These are phyloP conservation scores for Drosophila pandora DNA, from an alignment of 1,140 invertebrate genomes.

Conservation along the genomic window DNA sequence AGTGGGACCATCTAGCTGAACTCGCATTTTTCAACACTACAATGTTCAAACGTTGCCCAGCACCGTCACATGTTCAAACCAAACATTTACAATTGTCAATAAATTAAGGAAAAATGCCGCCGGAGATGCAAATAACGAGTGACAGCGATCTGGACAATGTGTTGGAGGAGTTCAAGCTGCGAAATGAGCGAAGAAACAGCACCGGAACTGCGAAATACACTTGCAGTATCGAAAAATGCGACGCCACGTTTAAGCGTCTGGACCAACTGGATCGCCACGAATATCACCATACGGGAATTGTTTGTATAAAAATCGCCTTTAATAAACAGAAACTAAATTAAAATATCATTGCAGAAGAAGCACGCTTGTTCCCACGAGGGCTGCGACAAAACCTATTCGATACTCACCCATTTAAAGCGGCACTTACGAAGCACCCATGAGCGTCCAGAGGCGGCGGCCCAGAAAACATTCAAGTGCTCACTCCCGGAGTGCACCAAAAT, in stretches of 20 bases:
- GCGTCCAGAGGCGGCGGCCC: slow-evolving; percentile 18
- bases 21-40: neutral
- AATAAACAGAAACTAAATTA: neutral
- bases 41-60: neutral
- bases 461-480: slow-evolving; percentile 64
- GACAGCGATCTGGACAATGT: slow-evolving; percentile 76
- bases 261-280: slow-evolving; percentile 81
- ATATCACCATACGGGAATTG: slow-evolving; percentile 75
- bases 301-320: slow-evolving; percentile 33
- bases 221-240: slow-evolving; percentile 61
- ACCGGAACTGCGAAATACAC: slow-evolving; percentile 58
- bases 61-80: neutral
- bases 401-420: slow-evolving; percentile 71
- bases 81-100: neutral
- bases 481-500: slow-evolving; percentile 65
- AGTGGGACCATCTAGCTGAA: neutral
- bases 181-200: slow-evolving; percentile 48
- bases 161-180: slow-evolving; percentile 53
- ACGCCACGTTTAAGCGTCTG: slow-evolving; percentile 65
- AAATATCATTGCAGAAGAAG: slow-evolving; percentile 58
- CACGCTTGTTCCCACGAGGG: slow-evolving; percentile 70
- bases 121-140: slow-evolving; percentile 55
- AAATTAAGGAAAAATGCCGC: slow-evolving; percentile 49
- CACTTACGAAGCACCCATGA: slow-evolving; percentile 76
- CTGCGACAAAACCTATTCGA: slow-evolving; percentile 74